Evolutionary conservation across 2,888 invertebrate genomes (phyloP).

Genomic region (Saturnia japonica): DNA sequence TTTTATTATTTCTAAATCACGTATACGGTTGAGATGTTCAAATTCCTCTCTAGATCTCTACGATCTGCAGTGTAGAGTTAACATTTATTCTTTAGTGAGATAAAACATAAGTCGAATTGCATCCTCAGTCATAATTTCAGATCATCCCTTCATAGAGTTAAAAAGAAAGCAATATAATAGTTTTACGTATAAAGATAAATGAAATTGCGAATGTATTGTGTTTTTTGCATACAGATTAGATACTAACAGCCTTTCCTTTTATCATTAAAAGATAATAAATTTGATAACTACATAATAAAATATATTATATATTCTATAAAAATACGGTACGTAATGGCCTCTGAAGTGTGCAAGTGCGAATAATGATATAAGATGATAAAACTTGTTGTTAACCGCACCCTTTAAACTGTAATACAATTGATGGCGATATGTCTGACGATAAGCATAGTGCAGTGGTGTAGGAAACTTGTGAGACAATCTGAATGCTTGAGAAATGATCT

Average conservation of each 20-base stretch:
- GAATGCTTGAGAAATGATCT: no score
- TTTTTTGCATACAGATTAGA: conserved; percentile 1
- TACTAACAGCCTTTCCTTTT: conserved; percentile 4
- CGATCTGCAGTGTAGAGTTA: background rate
- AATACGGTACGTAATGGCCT: conserved; percentile 9
- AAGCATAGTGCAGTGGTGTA: no score
- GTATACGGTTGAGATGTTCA: background rate
- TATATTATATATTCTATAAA: background rate
- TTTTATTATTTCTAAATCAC: background rate
- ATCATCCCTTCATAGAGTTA: background rate
- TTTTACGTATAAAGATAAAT: background rate
- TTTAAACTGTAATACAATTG: no score
- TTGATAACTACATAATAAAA: conserved; percentile 8
- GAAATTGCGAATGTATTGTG: background rate
- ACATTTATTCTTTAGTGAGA: background rate
- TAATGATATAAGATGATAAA: background rate
- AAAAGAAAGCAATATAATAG: background rate
- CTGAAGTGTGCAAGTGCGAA: background rate
- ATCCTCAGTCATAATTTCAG: background rate
- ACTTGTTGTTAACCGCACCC: background rate
- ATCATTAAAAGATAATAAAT: background rate
- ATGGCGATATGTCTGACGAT: no score
- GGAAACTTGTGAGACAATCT: no score
- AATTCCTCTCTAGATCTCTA: background rate
- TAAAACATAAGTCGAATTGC: background rate